phyloP scores from a whole-genome alignment of 2,888 invertebrate species.

The Latrodectus elegans region DNA sequence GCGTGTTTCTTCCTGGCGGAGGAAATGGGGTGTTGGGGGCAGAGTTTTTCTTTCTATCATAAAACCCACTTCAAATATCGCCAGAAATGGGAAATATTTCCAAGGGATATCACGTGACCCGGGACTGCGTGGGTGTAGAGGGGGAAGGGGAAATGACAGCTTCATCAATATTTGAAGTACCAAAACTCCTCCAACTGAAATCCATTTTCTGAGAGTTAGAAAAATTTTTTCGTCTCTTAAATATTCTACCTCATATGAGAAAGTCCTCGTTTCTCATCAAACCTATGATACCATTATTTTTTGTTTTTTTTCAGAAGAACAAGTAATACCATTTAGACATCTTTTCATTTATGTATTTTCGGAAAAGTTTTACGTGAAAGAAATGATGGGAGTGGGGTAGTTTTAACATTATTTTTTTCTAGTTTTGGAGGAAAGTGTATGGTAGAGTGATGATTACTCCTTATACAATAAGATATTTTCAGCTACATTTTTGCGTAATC shows the following conservation, averaged over 20 bases:
- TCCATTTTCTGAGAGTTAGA: background rate
- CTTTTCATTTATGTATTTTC: background rate
- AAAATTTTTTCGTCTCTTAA: background rate
- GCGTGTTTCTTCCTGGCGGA: background rate
- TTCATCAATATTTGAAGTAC: constrained; percentile 5
- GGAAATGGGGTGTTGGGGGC: no score
- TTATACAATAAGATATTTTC: no score
- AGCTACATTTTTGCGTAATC: no score
- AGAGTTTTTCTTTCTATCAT: background rate
- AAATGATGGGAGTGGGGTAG: background rate
- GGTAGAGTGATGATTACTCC: no score
- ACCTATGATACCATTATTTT: background rate
- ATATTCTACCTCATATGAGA: no score
- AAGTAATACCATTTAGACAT: background rate
- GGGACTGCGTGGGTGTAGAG: background rate
- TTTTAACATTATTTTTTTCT: background rate
- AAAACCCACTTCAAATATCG: background rate
- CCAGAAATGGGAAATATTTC: background rate
- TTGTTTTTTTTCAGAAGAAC: background rate
- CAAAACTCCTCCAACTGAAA: background rate
- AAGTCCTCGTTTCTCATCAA: background rate
- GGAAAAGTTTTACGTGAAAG: background rate
- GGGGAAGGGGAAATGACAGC: background rate
- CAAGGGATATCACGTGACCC: background rate
- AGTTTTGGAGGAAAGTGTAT: no score